Base-by-base conservation (phyloP, 2,113 vertebrate genomes). In the Vulpes ferrilata region DNA sequence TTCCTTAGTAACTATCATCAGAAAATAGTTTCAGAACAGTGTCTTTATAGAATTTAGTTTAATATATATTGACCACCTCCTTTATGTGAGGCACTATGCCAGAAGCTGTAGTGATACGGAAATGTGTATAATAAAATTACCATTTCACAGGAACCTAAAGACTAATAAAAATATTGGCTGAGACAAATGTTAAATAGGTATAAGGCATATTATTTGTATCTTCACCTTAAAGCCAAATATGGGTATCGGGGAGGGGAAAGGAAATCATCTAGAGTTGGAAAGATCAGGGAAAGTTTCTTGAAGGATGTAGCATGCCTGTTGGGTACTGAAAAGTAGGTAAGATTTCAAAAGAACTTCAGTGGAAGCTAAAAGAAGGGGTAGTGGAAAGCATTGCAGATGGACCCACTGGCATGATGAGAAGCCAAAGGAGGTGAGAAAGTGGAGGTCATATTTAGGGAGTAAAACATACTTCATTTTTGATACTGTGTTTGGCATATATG, bases 21-120 rank as follows among this genome's bases (percentile, higher is more conserved):
- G 80, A 91, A 79, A 51, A 86, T 67, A 82, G 82, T 91, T 94
- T 64, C 80, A 57, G 30, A 91, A 9, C 5, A 65, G 11, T 81
- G 12, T 94, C 32, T 93, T 89, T 55, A 78, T n/a, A 78, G 25
- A 90, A 93, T 71, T 85, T 78, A 83, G 8, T n/a, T 69, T 64
- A 65, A 8, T 93, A 30, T 62, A 80, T 80, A 11, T n/a, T 51
- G 22, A 86, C n/a, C 35, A 71, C 71, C 25, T n/a, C 48, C 32
- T 69, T 55, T 80, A 51, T 51, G 35, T 78, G 65, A 86, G 51
- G 11, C 67, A 80, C n/a, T 69, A 3, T 80, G 43, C 64, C 38
- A 81, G 23, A 13, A 73, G 9, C 17, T 74, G 86, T 65, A 87
- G 65, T 65, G 15, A 59, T 91, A 35, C 19, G 48, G 80, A 90